These are phyloP conservation scores for Orussus abietinus DNA, from an alignment of 1,140 invertebrate species.

Conservation along the genomic window DNA sequence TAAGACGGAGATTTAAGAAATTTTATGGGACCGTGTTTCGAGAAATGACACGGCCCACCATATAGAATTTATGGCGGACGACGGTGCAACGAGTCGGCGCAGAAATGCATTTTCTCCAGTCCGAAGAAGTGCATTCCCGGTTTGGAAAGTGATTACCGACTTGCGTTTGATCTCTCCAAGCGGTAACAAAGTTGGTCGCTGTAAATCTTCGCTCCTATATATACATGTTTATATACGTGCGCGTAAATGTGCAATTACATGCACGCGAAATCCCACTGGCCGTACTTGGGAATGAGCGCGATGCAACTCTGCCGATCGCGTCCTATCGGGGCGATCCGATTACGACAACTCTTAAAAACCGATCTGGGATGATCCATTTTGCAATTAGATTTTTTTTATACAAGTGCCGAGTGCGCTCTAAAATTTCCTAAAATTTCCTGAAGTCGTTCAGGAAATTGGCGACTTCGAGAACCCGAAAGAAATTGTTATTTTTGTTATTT, in stretches of 20 bases:
- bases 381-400: too few relatives aligned
- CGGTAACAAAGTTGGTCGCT: neutral
- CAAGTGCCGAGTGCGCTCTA: too few relatives aligned
- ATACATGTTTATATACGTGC: neutral
- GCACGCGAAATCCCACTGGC: neutral
- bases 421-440: too few relatives aligned
- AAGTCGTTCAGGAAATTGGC: too few relatives aligned
- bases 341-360: too few relatives aligned
- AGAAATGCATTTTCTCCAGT: too few relatives aligned
- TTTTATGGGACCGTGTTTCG: slow-evolving; percentile 21
- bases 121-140: slow-evolving; percentile 14
- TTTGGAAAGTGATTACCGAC: slow-evolving; percentile 15
- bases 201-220: neutral
- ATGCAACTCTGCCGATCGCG: too few relatives aligned
- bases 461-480: too few relatives aligned
- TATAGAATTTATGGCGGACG: slow-evolving; percentile 20
- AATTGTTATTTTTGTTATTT: too few relatives aligned
- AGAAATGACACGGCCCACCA: slow-evolving; percentile 17
- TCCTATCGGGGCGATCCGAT: too few relatives aligned
- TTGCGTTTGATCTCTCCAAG: neutral
- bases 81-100: slow-evolving; percentile 5
- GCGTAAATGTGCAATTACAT: neutral
- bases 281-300: too few relatives aligned
- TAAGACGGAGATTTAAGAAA: slow-evolving; percentile 10
- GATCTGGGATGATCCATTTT: too few relatives aligned